Evolutionary conservation across 2,113 vertebrate genomes (phyloP), one percentile per base, ranked within the genome.

Genomic region (Calypte anna): DNA sequence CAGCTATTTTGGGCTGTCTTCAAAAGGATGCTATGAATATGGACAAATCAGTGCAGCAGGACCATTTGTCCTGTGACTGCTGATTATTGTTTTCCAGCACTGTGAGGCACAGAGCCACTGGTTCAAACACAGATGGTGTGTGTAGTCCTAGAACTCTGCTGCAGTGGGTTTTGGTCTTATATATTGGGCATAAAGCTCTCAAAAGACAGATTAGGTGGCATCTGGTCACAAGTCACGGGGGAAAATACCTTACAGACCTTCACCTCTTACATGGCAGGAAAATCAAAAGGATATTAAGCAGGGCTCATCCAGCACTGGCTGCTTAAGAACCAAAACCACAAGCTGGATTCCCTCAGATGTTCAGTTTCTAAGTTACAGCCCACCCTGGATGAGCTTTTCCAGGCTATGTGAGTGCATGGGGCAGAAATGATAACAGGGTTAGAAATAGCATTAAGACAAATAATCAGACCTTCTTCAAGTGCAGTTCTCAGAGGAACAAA

Each of bases 371-470:
- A 66, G 0, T 33, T 15, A 24, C 18, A 82, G 74, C 23, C 22
- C 40, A 13, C n/a, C n/a, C 44, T 2, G 1, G 20, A 21, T 19
- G 8, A 66, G 36, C 21, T 66, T 31, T 48, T 28, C 22, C 12
- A 72, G 44, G 23, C 58, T 19, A 10, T 28, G 2, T 2, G 8
- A n/a, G 3, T 12, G 7, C 30, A 24, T 4, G 31, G 36, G 36
- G 3, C 70, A 86, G 38, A 64, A 91, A 74, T 22, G 21, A 38
- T 72, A 93, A 64, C 74, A 86, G 66, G 44, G 48, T 75, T 80
- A 80, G 50, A 88, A 62, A 86, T 14, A 87, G 77, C 70, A 67
- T 68, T 54, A 58, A 69, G n/a, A 74, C 15, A 94, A 95, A 88
- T 57, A 77, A 90, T 61, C 38, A 66, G 64, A 50, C 44, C 48